A percentile compares a stretch with the other conserved stretches of the same genome.
These are phyloP conservation scores for Silurus asotus DNA, from an alignment of 2,113 vertebrate species.

Conservation along the genomic window DNA sequence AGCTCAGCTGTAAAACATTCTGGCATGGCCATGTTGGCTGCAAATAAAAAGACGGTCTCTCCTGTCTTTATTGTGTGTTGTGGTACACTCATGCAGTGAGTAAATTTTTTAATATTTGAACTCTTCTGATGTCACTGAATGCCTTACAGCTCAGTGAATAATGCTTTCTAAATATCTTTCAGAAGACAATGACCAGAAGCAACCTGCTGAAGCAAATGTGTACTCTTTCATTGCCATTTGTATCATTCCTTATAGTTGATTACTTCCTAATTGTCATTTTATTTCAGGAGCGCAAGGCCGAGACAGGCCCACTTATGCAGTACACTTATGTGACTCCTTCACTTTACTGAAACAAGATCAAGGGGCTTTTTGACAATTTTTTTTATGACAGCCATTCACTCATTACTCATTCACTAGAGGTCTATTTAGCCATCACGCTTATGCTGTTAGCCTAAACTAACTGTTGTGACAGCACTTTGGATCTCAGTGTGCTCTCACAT, in stretches of 20 bases:
- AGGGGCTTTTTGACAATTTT: neutral
- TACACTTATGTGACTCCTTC: neutral
- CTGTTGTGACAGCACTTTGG: constrained; percentile 32
- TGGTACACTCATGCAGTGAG: neutral
- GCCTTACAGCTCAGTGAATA: neutral
- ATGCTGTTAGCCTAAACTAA: constrained; percentile 26
- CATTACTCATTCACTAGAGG: neutral
- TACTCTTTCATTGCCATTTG: neutral
- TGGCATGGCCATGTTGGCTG: neutral
- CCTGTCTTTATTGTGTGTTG: neutral
- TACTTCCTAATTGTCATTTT: neutral
- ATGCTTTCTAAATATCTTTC: neutral
- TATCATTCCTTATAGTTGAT: neutral
- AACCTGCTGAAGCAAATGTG: neutral
- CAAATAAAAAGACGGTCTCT: neutral
- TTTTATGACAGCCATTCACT: constrained; percentile 8
- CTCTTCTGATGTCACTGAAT: neutral
- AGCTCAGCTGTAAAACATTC: neutral
- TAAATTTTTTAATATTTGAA: neutral
- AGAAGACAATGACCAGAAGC: constrained; percentile 14
- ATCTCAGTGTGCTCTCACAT: constrained; percentile 16
- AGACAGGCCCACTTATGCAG: neutral
- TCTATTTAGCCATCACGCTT: constrained; percentile 28
- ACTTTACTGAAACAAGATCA: neutral
- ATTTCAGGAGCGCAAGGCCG: neutral